A percentile compares a stretch with the other conserved stretches of the same genome.
These are phyloP conservation scores for Amiota minor DNA, from an alignment of 2,888 invertebrate species.

Conservation along the genomic window DNA sequence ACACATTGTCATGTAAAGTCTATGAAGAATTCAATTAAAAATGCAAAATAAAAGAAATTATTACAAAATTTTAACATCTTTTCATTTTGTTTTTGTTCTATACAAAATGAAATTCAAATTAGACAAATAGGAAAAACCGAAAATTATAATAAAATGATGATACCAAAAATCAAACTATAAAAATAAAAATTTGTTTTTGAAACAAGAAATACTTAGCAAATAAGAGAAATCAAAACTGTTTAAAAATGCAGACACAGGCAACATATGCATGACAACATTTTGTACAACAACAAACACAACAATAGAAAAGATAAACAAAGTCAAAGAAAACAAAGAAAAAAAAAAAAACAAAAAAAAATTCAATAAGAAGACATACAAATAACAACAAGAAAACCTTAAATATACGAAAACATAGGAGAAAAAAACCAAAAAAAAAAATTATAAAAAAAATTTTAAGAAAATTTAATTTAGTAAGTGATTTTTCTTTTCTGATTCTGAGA, in stretches of 20 bases:
- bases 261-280: background rate
- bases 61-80: no score
- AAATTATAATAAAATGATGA: no score
- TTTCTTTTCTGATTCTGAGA: conserved; percentile 39
- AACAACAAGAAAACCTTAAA: background rate
- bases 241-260: background rate
- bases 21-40: no score
- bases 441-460: conserved; percentile 37
- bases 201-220: background rate
- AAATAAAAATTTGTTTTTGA: background rate
- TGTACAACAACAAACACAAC: background rate
- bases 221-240: no score
- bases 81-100: no score
- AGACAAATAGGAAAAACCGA: background rate
- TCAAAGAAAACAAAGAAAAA: background rate
- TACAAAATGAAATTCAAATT: no score
- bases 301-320: conserved; percentile 5
- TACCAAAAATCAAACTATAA: no score
- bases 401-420: background rate
- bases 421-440: conserved; percentile 27
- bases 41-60: no score
- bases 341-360: conserved; percentile 3
- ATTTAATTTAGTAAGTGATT: conserved; percentile 64
- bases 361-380: background rate
- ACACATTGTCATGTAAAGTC: no score